phyloP scores from a whole-genome alignment of 2,888 invertebrate species.

The Drosophila merina region DNA sequence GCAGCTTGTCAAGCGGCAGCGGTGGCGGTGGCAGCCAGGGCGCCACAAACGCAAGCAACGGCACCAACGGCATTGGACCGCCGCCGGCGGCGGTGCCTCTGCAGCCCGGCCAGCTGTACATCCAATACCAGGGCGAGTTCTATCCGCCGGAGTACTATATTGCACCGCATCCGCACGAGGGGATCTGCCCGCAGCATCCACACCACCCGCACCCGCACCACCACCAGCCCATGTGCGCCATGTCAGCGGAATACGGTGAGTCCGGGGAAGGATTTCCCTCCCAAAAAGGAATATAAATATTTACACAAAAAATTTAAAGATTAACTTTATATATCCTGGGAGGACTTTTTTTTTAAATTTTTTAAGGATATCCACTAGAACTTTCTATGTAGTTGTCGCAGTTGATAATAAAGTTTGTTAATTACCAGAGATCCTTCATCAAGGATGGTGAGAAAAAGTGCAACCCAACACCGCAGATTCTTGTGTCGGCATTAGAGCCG shows the following conservation, averaged over 20 bases:
- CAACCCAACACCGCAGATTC: constrained; percentile 2
- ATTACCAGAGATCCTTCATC: constrained; percentile 1
- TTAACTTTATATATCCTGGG: too few species aligned
- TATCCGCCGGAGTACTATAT: constrained; percentile 83
- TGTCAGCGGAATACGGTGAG: constrained; percentile 91
- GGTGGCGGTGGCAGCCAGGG: constrained; percentile 59
- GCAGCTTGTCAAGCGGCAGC: constrained; percentile 68
- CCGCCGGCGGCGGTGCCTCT: constrained; percentile 56
- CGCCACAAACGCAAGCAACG: constrained; percentile 57
- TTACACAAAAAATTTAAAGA: background rate
- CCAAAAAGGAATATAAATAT: background rate
- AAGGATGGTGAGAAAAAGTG: background rate
- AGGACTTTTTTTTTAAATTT: too few species aligned
- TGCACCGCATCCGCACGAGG: constrained; percentile 83
- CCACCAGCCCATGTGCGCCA: constrained; percentile 89
- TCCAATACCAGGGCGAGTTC: constrained; percentile 83
- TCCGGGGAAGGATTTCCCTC: constrained; percentile 7
- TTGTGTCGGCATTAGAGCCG: background rate
- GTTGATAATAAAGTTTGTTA: background rate
- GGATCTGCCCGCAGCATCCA: constrained; percentile 86
- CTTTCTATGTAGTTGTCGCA: background rate
- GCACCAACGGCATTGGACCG: constrained; percentile 72
- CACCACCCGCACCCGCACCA: constrained; percentile 76
- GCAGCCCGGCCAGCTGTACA: constrained; percentile 81
- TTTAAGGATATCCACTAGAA: background rate